Base-by-base conservation (phyloP, 2,113 vertebrate genomes). In the Empidonax alnorum region DNA sequence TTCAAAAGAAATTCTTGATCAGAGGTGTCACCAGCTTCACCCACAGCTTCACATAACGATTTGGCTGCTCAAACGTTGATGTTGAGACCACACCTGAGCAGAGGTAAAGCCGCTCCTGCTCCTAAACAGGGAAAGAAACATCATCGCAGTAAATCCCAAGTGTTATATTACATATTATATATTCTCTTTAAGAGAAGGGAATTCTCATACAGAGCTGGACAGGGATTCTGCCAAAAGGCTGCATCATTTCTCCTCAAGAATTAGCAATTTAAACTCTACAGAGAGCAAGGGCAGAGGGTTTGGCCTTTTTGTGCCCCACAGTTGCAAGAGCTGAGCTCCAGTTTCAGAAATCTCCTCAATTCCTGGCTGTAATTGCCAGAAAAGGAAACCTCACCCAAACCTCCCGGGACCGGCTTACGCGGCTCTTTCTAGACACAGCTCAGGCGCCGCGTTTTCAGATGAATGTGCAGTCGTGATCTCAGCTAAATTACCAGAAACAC, bases 1-100 rank as follows among this genome's bases (percentile, higher is more conserved):
- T 92, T 98, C 95, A 99, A 97, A 99, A 99, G 98, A 99, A 99
- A 97, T 99, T 99, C 98, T 99, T 99, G 95, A 99, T 99, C 85
- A 99, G 96, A 2, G 99, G 99, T 0, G 99, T 99, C 71, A 99
- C 98, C 85, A 99, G 97, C 96, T 99, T 99, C 91, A 99, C 99
- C 99, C 99, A 99, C 92, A 99, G 98, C 92, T 99, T 99, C 90
- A 99, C 99, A 1, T 98, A 97, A 44, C 99, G 99, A 87, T 98
- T 98, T 0, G 99, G 98, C 97, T 98, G 99, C 95, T 99, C 97
- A 52, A 99, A 99, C 2, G 99, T 99, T 61, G 98, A 97, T 4
- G 97, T 68, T 3, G 98, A 99, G 53, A 99, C 99, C 9, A 97
- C 97, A 0, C 96, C 97, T 28, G 99, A 99, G 81, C 98, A 94